These are phyloP conservation scores for Alcis repandata DNA, from an alignment of 2,888 invertebrate species.

Conservation along the genomic window DNA sequence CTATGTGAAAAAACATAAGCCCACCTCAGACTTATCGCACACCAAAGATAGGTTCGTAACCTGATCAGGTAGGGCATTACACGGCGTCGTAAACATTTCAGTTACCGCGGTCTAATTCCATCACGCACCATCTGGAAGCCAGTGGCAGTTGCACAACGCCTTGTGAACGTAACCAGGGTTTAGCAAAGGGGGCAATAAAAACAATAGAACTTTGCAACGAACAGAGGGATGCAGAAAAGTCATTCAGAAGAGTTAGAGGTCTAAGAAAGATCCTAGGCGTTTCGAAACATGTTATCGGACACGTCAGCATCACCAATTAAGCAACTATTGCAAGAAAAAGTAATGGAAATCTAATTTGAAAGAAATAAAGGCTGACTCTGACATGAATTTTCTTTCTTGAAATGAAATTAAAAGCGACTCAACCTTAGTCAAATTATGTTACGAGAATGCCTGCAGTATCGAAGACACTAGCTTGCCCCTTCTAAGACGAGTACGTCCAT, in stretches of 20 bases:
- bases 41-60: constrained; percentile 45
- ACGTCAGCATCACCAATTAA: neutral
- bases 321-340: neutral
- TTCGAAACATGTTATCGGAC: no score
- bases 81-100: constrained; percentile 56
- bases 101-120: constrained; percentile 51
- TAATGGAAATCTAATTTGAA: no score
- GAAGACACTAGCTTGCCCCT: neutral
- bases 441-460: no score
- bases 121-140: constrained; percentile 58
- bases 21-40: neutral
- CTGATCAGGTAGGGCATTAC: constrained; percentile 52
- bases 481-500: constrained; percentile 19
- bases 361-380: no score
- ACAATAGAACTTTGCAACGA: neutral
- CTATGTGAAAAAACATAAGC: neutral
- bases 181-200: constrained; percentile 3
- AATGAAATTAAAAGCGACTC: no score
- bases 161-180: constrained; percentile 18
- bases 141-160: constrained; percentile 54
- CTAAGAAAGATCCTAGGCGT: no score
- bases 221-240: neutral
- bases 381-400: no score
- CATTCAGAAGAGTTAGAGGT: no score
- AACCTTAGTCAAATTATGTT: no score